Evolutionary conservation across 2,797 vertebrate species (phyloP).

Genomic region (Mergus octosetaceus): DNA sequence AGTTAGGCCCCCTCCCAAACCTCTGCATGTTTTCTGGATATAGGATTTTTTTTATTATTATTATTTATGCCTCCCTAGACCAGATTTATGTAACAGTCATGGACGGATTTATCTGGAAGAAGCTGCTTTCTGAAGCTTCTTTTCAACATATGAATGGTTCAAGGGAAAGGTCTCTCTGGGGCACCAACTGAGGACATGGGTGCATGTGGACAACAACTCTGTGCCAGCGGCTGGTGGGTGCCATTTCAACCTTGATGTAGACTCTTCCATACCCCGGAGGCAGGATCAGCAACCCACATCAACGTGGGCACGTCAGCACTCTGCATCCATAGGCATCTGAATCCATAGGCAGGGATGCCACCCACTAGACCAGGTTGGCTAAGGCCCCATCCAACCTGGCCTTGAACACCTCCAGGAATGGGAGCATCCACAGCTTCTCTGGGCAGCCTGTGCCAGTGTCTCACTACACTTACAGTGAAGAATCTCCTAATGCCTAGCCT

Average conservation of each 20-base stretch:
- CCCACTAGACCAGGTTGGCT: no score
- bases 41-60: neutral
- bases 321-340: neutral
- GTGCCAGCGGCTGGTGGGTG: neutral
- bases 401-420: no score
- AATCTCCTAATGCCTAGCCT: no score
- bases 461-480: no score
- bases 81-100: neutral
- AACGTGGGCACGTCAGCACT: neutral
- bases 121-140: neutral
- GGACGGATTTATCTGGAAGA: neutral
- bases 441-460: no score
- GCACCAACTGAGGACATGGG: rapidly evolving
- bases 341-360: no score
- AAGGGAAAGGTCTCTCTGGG: neutral
- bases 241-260: neutral
- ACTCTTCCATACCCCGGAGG: neutral
- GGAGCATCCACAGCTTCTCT: no score
- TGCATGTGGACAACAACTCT: neutral
- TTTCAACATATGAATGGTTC: neutral
- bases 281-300: neutral
- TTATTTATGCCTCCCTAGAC: neutral
- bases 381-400: no score
- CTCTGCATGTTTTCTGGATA: neutral
- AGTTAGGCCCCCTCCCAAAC: neutral